Evolutionary conservation across 2,888 invertebrate species (phyloP).

Genomic region (Petrolisthes cinctipes): DNA sequence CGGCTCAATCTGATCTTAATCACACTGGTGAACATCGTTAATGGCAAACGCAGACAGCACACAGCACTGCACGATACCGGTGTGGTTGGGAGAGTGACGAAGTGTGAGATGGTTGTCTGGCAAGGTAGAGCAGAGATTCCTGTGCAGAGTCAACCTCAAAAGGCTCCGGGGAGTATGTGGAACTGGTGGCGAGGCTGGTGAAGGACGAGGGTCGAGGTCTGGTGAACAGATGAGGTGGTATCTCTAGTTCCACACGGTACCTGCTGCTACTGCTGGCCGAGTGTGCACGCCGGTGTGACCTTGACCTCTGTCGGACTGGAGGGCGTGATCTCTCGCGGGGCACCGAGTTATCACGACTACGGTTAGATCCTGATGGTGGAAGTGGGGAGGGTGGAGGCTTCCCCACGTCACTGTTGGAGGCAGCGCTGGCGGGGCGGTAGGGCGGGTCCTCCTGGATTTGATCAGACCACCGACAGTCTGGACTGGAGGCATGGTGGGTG

Average conservation of each 20-base stretch:
- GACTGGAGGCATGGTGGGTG: slow-evolving; percentile 29
- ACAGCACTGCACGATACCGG: too few relatives aligned
- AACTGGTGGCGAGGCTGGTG: slow-evolving; percentile 31
- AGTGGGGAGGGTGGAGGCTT: slow-evolving; percentile 43
- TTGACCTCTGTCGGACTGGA: slow-evolving; percentile 19
- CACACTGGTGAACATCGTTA: too few relatives aligned
- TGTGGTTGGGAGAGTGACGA: too few relatives aligned
- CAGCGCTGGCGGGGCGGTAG: slow-evolving; percentile 32
- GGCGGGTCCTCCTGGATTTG: slow-evolving; percentile 41
- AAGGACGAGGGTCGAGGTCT: slow-evolving; percentile 42
- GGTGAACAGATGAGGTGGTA: slow-evolving; percentile 45
- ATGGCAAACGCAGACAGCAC: too few relatives aligned
- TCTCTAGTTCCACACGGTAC: slow-evolving; percentile 47
- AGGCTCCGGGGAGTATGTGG: slow-evolving; percentile 32
- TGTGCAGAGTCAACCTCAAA: slow-evolving; percentile 7
- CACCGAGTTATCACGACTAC: slow-evolving; percentile 43
- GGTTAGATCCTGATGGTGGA: slow-evolving; percentile 36
- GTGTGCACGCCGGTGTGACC: slow-evolving; percentile 36
- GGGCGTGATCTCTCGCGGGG: slow-evolving; percentile 43
- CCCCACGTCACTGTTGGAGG: slow-evolving; percentile 26
- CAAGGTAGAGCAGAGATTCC: too few relatives aligned
- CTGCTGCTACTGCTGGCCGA: slow-evolving; percentile 40
- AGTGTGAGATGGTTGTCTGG: too few relatives aligned
- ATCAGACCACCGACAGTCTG: slow-evolving; percentile 22
- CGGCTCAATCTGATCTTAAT: too few relatives aligned